Conservation (phyloP, 2,113 vertebrate genomes). For the Leptosomus discolor region DNA sequence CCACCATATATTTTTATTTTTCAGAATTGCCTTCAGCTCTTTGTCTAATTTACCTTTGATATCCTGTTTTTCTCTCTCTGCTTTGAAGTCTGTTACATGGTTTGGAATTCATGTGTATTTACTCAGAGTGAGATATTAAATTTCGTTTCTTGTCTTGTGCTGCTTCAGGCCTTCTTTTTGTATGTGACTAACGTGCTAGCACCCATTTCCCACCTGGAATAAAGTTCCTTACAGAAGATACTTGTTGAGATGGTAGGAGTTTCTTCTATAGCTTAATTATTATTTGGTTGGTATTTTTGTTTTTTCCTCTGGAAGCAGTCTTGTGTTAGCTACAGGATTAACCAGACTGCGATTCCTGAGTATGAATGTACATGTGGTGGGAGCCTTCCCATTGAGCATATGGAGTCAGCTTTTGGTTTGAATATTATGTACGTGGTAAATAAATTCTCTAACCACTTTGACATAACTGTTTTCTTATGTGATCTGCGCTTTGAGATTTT, state of each 20-base stretch:
- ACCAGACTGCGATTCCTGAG: neutral
- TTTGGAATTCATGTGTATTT: conserved; percentile 6
- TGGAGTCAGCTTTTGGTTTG: neutral
- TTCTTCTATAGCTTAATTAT: neutral
- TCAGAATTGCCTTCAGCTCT: neutral
- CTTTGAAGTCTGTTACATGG: neutral
- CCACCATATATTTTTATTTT: conserved; percentile 4
- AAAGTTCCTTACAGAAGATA: neutral
- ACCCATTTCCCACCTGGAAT: neutral
- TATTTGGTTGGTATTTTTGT: neutral
- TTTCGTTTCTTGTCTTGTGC: conserved; percentile 5
- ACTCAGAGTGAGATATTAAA: neutral
- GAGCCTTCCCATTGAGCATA: neutral
- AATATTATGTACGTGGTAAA: neutral
- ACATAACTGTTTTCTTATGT: conserved; percentile 54
- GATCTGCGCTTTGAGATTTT: neutral
- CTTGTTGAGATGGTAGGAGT: neutral
- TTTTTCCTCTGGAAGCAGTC: neutral
- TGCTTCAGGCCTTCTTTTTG: neutral
- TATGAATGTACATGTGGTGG: neutral
- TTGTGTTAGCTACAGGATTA: neutral
- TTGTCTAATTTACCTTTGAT: neutral
- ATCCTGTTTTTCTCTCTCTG: neutral
- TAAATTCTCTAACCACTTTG: neutral
- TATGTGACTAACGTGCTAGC: neutral